Conservation (phyloP, 2,113 vertebrate species). For the Murina feae region DNA sequence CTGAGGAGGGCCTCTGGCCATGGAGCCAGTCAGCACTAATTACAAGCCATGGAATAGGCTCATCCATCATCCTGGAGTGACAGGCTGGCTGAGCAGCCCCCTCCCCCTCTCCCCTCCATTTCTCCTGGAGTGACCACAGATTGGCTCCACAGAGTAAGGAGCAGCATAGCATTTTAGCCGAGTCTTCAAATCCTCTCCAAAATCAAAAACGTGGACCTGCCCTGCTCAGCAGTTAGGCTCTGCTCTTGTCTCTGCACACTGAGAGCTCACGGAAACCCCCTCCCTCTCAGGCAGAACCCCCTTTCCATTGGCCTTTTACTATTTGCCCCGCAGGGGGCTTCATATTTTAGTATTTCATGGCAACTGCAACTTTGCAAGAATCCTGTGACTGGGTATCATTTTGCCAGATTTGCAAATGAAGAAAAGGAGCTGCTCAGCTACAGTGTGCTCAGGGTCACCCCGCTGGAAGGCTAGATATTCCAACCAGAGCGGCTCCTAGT, state of each 20-base stretch:
- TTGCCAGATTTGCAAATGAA: neutral
- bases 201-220: neutral
- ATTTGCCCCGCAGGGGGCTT: neutral
- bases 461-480: neutral
- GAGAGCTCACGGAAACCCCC: fast-evolving
- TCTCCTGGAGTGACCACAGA: neutral
- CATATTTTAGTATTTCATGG: neutral
- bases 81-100: neutral
- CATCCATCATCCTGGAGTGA: conserved; percentile 33
- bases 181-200: neutral
- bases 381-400: neutral
- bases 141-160: neutral
- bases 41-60: neutral
- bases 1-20: neutral
- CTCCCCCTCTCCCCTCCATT: neutral
- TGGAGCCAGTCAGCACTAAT: neutral
- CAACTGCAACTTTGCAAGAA: neutral
- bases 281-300: too few species aligned
- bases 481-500: neutral
- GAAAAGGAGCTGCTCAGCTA: neutral
- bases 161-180: fast-evolving
- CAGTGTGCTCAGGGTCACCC: neutral
- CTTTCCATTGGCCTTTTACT: neutral
- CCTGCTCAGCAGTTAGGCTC: neutral
- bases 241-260: neutral